Percentiles rank a stretch among this genome's conserved stretches.
phyloP scores from a whole-genome alignment of 2,888 invertebrate genomes.

The Glyphotaelius pellucidus region DNA sequence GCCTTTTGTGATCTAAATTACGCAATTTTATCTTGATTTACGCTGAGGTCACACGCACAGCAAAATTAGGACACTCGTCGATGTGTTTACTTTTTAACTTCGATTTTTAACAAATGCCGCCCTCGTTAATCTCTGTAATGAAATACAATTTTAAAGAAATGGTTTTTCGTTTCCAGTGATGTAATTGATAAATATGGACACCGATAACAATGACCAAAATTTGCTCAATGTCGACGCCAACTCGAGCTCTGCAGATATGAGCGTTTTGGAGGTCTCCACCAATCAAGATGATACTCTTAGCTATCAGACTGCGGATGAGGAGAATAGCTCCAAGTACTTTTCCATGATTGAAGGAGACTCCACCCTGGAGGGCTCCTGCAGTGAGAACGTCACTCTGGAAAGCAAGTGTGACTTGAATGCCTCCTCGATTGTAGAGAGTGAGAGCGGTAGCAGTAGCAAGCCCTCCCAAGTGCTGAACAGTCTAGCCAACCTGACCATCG shows the following conservation, averaged over 20 bases:
- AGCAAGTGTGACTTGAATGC: constrained; percentile 38
- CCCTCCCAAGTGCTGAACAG: constrained; percentile 39
- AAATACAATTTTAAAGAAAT: neutral
- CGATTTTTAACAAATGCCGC: neutral
- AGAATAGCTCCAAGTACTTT: constrained; percentile 73
- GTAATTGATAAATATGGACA: constrained; percentile 57
- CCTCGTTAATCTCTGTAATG: neutral
- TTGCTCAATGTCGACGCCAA: constrained; percentile 48
- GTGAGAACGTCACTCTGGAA: constrained; percentile 47
- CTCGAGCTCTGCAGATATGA: constrained; percentile 46
- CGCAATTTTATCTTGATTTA: constrained; percentile 44
- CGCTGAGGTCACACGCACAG: constrained; percentile 26
- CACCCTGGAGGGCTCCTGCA: constrained; percentile 55
- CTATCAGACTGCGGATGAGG: constrained; percentile 75
- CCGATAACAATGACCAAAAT: constrained; percentile 43
- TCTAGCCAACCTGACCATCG: constrained; percentile 64
- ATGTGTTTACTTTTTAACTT: constrained; percentile 38
- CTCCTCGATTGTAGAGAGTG: neutral
- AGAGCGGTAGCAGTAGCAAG: neutral
- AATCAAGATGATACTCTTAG: constrained; percentile 60
- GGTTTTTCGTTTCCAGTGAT: constrained; percentile 39
- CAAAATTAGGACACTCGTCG: constrained; percentile 40
- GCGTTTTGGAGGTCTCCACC: constrained; percentile 52
- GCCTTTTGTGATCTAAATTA: constrained; percentile 39
- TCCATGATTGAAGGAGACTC: constrained; percentile 75